Evolutionary conservation across 2,888 invertebrate species (phyloP).

Genomic region (Cephus spinipes): DNA sequence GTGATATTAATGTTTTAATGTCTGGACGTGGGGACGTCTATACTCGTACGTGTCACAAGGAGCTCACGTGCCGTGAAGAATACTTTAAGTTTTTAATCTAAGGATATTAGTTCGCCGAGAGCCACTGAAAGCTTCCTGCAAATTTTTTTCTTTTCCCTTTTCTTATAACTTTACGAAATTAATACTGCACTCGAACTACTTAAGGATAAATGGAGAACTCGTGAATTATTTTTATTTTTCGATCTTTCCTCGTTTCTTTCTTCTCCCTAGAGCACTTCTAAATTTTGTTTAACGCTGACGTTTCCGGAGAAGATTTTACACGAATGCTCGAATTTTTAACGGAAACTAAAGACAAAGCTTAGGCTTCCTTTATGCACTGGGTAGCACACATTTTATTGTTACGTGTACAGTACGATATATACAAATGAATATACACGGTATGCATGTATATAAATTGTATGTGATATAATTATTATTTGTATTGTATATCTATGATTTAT

Average conservation of each 20-base stretch:
- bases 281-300: too few species aligned
- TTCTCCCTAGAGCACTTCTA: too few species aligned
- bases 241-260: too few species aligned
- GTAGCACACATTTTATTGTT: not conserved
- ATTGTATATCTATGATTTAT: not conserved
- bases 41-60: not conserved
- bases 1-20: constrained; percentile 37
- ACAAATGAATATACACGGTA: not conserved
- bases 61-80: not conserved
- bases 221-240: not conserved
- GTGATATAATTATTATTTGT: not conserved
- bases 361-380: not conserved
- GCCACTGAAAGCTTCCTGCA: not conserved
- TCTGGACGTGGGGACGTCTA: constrained; percentile 14
- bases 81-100: not conserved
- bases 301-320: too few species aligned
- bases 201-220: not conserved
- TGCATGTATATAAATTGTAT: not conserved
- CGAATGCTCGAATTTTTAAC: not conserved
- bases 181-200: not conserved
- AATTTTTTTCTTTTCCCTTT: not conserved
- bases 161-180: not conserved
- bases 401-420: not conserved
- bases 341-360: not conserved
- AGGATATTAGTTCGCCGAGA: not conserved